These are phyloP conservation scores for Malacosoma neustria DNA, from an alignment of 2,888 invertebrate genomes.

Conservation along the genomic window DNA sequence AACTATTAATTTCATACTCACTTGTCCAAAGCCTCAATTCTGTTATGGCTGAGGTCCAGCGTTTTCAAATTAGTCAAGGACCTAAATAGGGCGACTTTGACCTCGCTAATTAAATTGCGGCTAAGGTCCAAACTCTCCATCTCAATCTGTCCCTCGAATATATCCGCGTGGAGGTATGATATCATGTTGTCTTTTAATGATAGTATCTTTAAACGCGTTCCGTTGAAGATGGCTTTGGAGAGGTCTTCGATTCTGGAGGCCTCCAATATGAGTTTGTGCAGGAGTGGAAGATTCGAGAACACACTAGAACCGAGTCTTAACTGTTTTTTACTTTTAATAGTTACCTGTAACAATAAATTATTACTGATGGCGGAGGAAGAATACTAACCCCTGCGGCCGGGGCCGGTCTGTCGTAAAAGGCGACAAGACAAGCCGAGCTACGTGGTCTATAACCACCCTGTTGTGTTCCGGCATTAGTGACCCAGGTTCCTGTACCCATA, in stretches of 20 bases:
- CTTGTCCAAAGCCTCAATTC: too few relatives aligned
- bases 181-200: conserved; percentile 4
- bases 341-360: too few relatives aligned
- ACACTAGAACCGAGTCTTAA: background rate
- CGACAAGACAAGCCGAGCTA: too few relatives aligned
- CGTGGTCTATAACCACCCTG: too few relatives aligned
- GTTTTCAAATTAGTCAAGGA: conserved; percentile 3
- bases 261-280: background rate
- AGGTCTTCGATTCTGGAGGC: background rate
- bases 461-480: too few relatives aligned
- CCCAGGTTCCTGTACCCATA: too few relatives aligned
- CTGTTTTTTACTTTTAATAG: conserved; percentile 1
- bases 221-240: too few relatives aligned
- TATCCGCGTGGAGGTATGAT: conserved; percentile 5
- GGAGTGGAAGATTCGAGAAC: conserved; percentile 2
- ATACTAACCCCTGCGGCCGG: too few relatives aligned
- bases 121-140: conserved; percentile 7
- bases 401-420: too few relatives aligned
- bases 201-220: too few relatives aligned
- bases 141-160: conserved; percentile 2
- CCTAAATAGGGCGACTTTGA: conserved; percentile 10
- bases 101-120: conserved; percentile 7
- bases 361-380: too few relatives aligned
- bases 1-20: too few relatives aligned
- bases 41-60: conserved; percentile 11